Evolutionary conservation across 2,888 invertebrate genomes (phyloP), one percentile per base, ranked within the genome.

Genomic region (Monoplex corrugatus): DNA sequence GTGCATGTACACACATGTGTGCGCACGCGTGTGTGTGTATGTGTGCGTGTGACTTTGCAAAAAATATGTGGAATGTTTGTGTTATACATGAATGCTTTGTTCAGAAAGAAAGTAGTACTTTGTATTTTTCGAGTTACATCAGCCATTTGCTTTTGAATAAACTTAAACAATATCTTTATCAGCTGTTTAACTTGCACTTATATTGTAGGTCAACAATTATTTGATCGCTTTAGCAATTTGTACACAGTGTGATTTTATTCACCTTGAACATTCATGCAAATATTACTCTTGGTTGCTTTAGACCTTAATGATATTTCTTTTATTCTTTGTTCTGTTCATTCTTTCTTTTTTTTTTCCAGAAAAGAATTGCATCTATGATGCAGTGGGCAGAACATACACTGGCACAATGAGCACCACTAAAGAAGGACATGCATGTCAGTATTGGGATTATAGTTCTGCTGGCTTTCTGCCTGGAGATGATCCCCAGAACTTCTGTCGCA

Each of bases 401-500:
- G 92, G 92, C 10, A 78, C 88, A 2, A 40, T 88, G 50, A 89
- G 82, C 63, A 85, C 68, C 45, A 90, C 90, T 1, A 43, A 87
- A 23, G 38, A 87, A 0, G 89, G 90, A 6, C 88, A 44, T 19
- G 16, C 32, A 16, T 92, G 92, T 75, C 23, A 90, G 40, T 72
- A 43, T 0, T 92, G 92, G 92, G 86, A 57, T 32, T 44, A 89
- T 16, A 84, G 84, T 8, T 38, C 28, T 40, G 85, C 68, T 0
- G 75, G 78, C n/a, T 93, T 92, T 87, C 92, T 92, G 13, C 89
- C 92, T 89, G 92, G 92, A 8, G 91, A 93, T 19, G 45, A 87
- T 13, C 91, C 91, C 10, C 90, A 92, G 38, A 92, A 90, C 44
- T 93, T 92, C 84, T 91, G 92, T 75, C 92, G 94, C 5, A 93